Percentiles rank a stretch among this genome's conserved stretches.
Evolutionary conservation across 2,797 vertebrate genomes (phyloP).

Genomic region (Gambelia wislizenii): DNA sequence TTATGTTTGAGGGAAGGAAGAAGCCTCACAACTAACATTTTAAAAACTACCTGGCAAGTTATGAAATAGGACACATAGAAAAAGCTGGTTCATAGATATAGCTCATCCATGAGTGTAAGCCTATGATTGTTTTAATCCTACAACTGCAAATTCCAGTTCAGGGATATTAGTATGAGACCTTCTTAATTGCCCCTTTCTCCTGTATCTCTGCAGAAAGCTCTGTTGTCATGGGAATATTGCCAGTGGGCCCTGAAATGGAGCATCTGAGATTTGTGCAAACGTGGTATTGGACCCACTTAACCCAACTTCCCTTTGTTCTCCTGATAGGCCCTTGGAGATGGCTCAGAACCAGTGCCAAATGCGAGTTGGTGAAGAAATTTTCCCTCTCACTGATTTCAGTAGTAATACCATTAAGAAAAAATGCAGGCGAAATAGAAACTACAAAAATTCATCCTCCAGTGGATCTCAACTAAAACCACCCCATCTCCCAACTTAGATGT

Average conservation of each 20-base stretch:
- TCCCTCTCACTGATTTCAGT: not conserved
- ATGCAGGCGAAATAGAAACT: not conserved
- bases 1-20: too few species aligned
- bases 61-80: not conserved
- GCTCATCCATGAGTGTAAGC: not conserved
- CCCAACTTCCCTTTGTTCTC: not conserved
- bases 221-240: too few species aligned
- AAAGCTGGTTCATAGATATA: not conserved
- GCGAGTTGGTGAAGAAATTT: not conserved
- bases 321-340: not conserved
- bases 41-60: not conserved
- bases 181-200: not conserved
- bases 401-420: not conserved
- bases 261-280: too few species aligned
- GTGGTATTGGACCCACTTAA: not conserved
- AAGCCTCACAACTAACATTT: not conserved
- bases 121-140: not conserved
- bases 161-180: too few species aligned
- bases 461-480: too few species aligned
- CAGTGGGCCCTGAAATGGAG: not conserved
- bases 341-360: not conserved
- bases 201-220: not conserved
- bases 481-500: too few species aligned
- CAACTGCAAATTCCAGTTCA: not conserved
- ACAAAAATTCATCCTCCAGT: too few species aligned